Evolutionary conservation across 2,113 vertebrate species (phyloP), one percentile per base, ranked within the genome.

Genomic region (Ceyx margarethae): DNA sequence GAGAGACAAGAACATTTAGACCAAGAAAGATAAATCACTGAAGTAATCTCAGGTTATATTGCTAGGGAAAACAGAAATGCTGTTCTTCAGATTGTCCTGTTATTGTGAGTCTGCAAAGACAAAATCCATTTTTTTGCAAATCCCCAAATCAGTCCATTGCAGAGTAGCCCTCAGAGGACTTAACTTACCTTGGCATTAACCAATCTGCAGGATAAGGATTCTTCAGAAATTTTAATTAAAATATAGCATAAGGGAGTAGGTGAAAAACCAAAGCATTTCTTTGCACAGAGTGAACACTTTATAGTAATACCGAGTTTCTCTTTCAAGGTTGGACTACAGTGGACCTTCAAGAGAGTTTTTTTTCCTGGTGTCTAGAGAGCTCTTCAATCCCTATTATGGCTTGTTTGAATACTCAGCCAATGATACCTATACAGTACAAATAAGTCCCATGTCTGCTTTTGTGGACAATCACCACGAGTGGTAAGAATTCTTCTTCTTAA

Each of bases 381-480:
- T 99, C 87, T 99, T 99, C 97, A 99, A 99, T 96, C 99, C 99
- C 0, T 99, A 99, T 96, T 99, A 99, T 51, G 99, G 99, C 93
- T 98, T 99, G 90, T 99, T 99, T 97, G 99, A 99, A 95, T 99
- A 99, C 97, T 99, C 99, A 51, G 99, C 99, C 96, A 99, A 99
- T 2, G 99, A 99, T 96, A 99, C 99, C 11, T 99, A 99, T 93
- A 99, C 99, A 45, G 99, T 99, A 86, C 99, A 99, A 97, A 99
- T 99, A 97, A 99, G 99, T 97, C 99, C 99, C 85, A 99, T 99
- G 99, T 99, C 99, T 81, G 99, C 99, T 81, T 99, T 99, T 50
- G 99, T 99, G 48, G 99, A 99, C 97, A 99, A 99, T 98, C 99
- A 99, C 94, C 99, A 99, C 21, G 99, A 99, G 91, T 99, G 99